phyloP scores from a whole-genome alignment of 2,113 vertebrate genomes.

The Delphinapterus leucas region DNA sequence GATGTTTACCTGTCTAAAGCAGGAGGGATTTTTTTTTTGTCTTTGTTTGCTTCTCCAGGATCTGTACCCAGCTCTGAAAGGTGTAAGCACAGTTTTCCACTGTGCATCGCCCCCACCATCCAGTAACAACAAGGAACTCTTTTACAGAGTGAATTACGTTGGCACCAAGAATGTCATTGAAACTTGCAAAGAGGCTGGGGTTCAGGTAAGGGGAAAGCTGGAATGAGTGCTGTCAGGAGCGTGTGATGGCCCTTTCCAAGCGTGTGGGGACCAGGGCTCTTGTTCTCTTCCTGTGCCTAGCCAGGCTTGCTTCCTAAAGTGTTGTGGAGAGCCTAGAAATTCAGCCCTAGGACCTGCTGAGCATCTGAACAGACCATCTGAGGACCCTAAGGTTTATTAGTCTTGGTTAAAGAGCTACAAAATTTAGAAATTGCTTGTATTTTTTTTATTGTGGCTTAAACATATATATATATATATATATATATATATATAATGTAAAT shows the following conservation, averaged over 20 bases:
- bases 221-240: not conserved
- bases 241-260: not conserved
- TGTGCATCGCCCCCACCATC: constrained; percentile 94
- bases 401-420: not conserved
- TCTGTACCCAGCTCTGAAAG: constrained; percentile 88
- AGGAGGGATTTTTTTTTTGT: not conserved
- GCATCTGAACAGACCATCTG: not conserved
- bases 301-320: not conserved
- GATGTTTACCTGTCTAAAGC: not conserved
- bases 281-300: not conserved
- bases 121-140: constrained; percentile 90
- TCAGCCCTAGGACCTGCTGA: not conserved
- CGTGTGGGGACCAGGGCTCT: not conserved
- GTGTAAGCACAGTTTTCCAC: constrained; percentile 91
- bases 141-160: constrained; percentile 92
- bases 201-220: constrained; percentile 87
- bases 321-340: not conserved
- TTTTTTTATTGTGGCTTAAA: not conserved
- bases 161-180: constrained; percentile 92
- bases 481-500: not conserved
- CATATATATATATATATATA: not conserved
- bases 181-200: constrained; percentile 90
- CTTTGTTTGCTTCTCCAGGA: constrained; percentile 81
- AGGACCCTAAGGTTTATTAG: not conserved
- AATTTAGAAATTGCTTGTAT: not conserved